These are phyloP conservation scores for Acleris holmiana DNA, from an alignment of 2,888 invertebrate genomes.

Conservation along the genomic window DNA sequence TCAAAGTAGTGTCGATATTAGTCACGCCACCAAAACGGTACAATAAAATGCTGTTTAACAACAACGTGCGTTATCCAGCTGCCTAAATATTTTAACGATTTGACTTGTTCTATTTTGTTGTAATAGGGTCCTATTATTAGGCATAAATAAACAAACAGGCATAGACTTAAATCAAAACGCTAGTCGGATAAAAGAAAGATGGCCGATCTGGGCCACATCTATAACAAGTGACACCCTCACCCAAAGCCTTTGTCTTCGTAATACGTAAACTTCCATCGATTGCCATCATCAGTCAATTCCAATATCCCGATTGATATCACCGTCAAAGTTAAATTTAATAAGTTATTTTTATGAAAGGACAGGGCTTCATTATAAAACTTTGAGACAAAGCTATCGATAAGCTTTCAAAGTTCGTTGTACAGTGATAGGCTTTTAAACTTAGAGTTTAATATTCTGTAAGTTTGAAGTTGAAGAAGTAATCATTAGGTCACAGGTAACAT, in stretches of 20 bases:
- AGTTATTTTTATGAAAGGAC: slow-evolving; percentile 55
- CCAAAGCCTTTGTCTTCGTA: neutral
- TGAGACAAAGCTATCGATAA: slow-evolving; percentile 29
- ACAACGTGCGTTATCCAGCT: too few species aligned
- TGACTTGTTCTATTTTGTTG: too few species aligned
- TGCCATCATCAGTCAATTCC: slow-evolving; percentile 42
- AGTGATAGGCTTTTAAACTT: slow-evolving; percentile 25
- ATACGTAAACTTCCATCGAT: neutral
- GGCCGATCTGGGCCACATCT: too few species aligned
- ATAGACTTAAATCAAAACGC: too few species aligned
- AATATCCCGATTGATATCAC: slow-evolving; percentile 53
- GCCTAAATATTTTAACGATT: too few species aligned
- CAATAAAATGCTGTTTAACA: too few species aligned
- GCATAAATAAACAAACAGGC: too few species aligned
- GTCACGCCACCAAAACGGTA: too few species aligned
- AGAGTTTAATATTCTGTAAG: neutral
- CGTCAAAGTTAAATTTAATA: slow-evolving; percentile 59
- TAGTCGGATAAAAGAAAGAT: too few species aligned
- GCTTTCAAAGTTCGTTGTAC: slow-evolving; percentile 18
- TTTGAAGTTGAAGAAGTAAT: too few species aligned
- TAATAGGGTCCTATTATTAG: too few species aligned
- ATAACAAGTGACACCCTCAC: neutral
- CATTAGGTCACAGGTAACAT: neutral
- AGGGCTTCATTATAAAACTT: slow-evolving; percentile 55
- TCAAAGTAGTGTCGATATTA: too few species aligned